These are phyloP conservation scores for Charina bottae DNA, from an alignment of 2,113 vertebrate genomes.

Conservation along the genomic window DNA sequence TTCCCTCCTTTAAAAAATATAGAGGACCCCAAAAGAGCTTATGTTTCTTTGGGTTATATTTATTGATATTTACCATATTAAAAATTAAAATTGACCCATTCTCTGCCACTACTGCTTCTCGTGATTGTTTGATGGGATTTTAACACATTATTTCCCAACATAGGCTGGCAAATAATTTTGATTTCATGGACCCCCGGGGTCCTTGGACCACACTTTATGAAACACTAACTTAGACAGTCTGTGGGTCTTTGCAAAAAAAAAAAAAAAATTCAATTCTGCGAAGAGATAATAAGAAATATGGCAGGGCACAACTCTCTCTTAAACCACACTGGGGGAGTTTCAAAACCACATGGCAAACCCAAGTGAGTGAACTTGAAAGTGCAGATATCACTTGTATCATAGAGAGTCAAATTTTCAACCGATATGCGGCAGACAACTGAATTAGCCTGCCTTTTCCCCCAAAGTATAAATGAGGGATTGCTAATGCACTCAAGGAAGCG, in stretches of 20 bases:
- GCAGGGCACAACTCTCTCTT: not conserved
- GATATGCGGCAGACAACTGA: constrained; percentile 51
- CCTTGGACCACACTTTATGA: too few species aligned
- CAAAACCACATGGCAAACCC: constrained; percentile 50
- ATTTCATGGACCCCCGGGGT: not conserved
- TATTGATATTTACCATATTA: not conserved
- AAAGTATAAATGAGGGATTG: constrained; percentile 52
- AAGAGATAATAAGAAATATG: not conserved
- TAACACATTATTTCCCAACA: not conserved
- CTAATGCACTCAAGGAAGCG: constrained; percentile 45
- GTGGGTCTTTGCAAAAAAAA: not conserved
- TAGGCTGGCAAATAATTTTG: not conserved
- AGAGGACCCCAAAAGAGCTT: not conserved
- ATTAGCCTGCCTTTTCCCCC: constrained; percentile 49
- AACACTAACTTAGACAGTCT: not conserved
- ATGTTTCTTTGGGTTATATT: not conserved
- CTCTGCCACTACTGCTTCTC: not conserved
- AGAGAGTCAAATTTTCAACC: constrained; percentile 57
- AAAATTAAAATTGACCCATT: not conserved
- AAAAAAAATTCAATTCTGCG: not conserved
- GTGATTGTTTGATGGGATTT: not conserved
- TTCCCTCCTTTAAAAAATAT: not conserved
- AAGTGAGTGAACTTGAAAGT: constrained; percentile 64
- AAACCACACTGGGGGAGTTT: constrained; percentile 61
- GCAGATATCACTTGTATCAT: constrained; percentile 60